Evolutionary conservation across 2,797 vertebrate species (phyloP).

Genomic region (Lycodopsis pacificus): DNA sequence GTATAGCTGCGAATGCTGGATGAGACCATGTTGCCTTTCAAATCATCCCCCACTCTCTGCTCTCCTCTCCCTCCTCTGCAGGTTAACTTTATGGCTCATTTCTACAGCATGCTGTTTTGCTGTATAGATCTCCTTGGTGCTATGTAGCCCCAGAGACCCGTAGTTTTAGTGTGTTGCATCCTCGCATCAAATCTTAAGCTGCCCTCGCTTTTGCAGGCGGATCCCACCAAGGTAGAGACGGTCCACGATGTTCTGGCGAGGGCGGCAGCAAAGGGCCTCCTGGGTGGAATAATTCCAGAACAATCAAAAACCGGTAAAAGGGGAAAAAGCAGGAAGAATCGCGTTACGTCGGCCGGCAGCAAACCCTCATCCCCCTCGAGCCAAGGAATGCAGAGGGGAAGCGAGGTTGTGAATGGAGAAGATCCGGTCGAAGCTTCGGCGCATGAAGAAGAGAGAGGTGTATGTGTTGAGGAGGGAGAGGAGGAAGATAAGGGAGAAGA

Average conservation of each 20-base stretch:
- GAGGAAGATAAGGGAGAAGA: constrained; percentile 6
- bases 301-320: constrained; percentile 78
- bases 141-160: constrained; percentile 34
- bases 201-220: constrained; percentile 76
- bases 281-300: constrained; percentile 79
- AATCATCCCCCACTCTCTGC: constrained; percentile 12
- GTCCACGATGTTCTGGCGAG: constrained; percentile 89
- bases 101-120: constrained; percentile 4
- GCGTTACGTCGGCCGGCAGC: constrained; percentile 24
- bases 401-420: not conserved
- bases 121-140: constrained; percentile 35
- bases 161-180: constrained; percentile 50
- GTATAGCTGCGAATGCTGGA: not conserved
- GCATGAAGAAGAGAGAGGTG: constrained; percentile 34
- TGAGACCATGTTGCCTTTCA: not conserved
- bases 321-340: constrained; percentile 71
- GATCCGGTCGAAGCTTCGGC: constrained; percentile 17
- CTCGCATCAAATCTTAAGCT: constrained; percentile 48
- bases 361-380: constrained; percentile 30
- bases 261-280: constrained; percentile 88
- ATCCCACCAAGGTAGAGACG: constrained; percentile 82
- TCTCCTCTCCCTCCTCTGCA: constrained; percentile 21
- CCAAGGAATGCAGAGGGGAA: constrained; percentile 38
- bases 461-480: constrained; percentile 22
- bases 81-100: constrained; percentile 32